Evolutionary conservation across 35 echinoderm and acorn worm species (phyloP).

Genomic region (Ptychodera flava): DNA sequence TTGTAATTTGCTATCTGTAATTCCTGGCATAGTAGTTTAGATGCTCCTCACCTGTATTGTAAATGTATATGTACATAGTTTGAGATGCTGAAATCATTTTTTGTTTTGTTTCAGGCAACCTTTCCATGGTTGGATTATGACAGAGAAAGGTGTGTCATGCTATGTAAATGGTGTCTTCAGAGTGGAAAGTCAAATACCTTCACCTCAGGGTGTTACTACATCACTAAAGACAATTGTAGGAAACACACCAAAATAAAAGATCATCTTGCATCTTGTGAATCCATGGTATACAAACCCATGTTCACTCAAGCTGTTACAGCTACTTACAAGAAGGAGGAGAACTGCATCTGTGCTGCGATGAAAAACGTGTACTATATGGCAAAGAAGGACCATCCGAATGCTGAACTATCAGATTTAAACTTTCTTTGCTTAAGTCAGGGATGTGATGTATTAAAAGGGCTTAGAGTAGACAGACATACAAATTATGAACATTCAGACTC

Average conservation of each 20-base stretch:
- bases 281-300: background rate
- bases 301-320: background rate
- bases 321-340: background rate
- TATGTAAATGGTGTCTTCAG: background rate
- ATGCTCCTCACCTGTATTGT: too few relatives aligned
- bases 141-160: background rate
- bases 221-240: background rate
- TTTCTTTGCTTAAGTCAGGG: background rate
- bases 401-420: background rate
- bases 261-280: background rate
- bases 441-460: background rate
- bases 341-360: background rate
- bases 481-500: background rate
- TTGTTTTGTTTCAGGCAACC: background rate
- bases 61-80: too few relatives aligned
- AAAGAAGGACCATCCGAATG: background rate
- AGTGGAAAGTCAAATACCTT: background rate
- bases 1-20: too few relatives aligned
- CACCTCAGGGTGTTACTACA: background rate
- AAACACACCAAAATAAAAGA: background rate
- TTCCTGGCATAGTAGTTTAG: too few relatives aligned
- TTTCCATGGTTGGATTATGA: background rate
- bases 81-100: background rate
- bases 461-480: background rate
- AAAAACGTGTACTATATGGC: background rate